These are phyloP conservation scores for Coelogynopora nodosa DNA, from an alignment of 2,888 invertebrate species.

Conservation along the genomic window DNA sequence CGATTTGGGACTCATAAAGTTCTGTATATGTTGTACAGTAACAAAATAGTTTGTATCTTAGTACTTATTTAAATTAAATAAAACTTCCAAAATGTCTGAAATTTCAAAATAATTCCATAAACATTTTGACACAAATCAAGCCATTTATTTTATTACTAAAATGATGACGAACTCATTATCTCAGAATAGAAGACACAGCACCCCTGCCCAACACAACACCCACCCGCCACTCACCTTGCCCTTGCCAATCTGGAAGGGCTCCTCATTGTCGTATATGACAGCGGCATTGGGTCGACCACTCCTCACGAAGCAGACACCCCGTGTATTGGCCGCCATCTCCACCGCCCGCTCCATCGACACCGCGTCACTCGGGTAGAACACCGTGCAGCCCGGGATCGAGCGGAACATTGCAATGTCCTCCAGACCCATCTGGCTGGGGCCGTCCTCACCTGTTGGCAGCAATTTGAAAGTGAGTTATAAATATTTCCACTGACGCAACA, in stretches of 20 bases:
- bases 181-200: no score
- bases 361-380: constrained; percentile 78
- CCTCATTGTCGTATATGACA: constrained; percentile 79
- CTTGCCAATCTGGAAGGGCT: constrained; percentile 71
- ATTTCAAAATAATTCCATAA: no score
- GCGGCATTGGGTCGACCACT: constrained; percentile 85
- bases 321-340: constrained; percentile 88
- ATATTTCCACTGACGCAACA: no score
- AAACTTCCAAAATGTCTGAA: no score
- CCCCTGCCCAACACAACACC: neutral
- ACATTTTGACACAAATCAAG: neutral
- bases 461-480: no score
- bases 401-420: constrained; percentile 95
- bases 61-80: no score
- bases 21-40: no score
- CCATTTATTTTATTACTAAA: neutral
- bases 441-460: constrained; percentile 80
- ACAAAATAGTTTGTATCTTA: no score
- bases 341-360: constrained; percentile 88
- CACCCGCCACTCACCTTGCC: constrained; percentile 64
- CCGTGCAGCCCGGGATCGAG: constrained; percentile 72
- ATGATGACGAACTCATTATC: no score
- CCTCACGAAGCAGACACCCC: constrained; percentile 89
- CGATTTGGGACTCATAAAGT: no score
- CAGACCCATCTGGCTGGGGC: constrained; percentile 98